Base-by-base conservation (phyloP, 2,888 invertebrate species). In the Tetragnatha montana region DNA sequence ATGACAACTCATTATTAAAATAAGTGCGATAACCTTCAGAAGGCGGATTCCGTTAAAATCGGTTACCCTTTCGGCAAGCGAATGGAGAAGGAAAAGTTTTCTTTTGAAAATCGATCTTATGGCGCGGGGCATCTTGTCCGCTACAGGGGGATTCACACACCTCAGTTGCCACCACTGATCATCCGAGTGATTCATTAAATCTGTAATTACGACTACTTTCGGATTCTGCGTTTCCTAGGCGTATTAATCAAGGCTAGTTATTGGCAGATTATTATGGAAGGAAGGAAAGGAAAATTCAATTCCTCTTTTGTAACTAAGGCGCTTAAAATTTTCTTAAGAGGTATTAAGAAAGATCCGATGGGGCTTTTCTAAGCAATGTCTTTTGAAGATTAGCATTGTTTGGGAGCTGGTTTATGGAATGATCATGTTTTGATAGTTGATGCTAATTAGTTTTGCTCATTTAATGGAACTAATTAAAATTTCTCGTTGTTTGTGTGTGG, bases 151-250 rank as follows among this genome's bases (percentile, higher is more conserved):
- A 60, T 47, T n/a, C 49, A 10, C 47, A 8, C 75, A 1, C 10
- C 19, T 19, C n/a, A 7, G 35, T n/a, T 50, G 49, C 49, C 75
- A 49, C 75, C n/a, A 75, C 49, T 47, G 75, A 75, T 49, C 49
- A 75, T 35, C 35, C 75, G 4, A 49, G 8, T 1, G 75, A 8
- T 75, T 35, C 75, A 75, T 75, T 75, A 75, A 75, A 75, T n/a
- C 47, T 75, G 19, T 75, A 75, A 75, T 75, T 75, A 75, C 49
- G n/a, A 75, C 35, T 47, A 49, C 8, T 49, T 47, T 75, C n/a
- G 75, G 75, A 75, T 49, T n/a, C 49, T 35, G 49, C 17, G 73
- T 47, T 49, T 4, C 49, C 19, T 49, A 17, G 60, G 75, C 49
- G 49, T 75, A 75, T 75, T 75, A 47, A 75, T 49, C 49, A 49